These are phyloP conservation scores for Dinomys branickii DNA, from an alignment of 2,113 vertebrate species.

Conservation along the genomic window DNA sequence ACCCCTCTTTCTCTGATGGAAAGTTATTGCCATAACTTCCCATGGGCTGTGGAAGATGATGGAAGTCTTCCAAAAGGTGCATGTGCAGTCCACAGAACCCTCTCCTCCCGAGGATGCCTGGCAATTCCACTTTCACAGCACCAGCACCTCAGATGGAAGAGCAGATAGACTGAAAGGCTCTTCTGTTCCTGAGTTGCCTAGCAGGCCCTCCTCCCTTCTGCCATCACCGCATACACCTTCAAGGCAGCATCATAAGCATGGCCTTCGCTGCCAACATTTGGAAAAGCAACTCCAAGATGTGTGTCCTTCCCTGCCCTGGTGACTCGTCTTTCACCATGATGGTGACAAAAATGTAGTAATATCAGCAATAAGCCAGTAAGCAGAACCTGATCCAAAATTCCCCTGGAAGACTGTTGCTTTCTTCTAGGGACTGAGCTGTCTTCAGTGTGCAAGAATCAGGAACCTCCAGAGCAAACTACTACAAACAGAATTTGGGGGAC, in stretches of 20 bases:
- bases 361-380: background rate
- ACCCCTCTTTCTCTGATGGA: background rate
- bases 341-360: background rate
- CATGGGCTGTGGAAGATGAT: background rate
- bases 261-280: background rate
- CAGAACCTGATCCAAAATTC: background rate
- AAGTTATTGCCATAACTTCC: background rate
- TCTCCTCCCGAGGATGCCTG: background rate
- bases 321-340: background rate
- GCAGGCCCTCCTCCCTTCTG: background rate
- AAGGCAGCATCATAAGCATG: background rate
- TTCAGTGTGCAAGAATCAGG: background rate
- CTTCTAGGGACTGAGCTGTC: background rate
- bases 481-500: background rate
- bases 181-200: background rate
- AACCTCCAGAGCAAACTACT: background rate
- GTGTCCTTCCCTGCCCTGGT: background rate
- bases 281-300: background rate
- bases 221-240: background rate
- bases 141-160: background rate
- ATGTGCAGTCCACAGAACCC: background rate
- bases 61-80: background rate
- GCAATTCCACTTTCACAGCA: fast-evolving
- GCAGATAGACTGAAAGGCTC: background rate
- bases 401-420: background rate